Conservation (phyloP, 2,888 invertebrate genomes). For the Synergus japonicus region DNA sequence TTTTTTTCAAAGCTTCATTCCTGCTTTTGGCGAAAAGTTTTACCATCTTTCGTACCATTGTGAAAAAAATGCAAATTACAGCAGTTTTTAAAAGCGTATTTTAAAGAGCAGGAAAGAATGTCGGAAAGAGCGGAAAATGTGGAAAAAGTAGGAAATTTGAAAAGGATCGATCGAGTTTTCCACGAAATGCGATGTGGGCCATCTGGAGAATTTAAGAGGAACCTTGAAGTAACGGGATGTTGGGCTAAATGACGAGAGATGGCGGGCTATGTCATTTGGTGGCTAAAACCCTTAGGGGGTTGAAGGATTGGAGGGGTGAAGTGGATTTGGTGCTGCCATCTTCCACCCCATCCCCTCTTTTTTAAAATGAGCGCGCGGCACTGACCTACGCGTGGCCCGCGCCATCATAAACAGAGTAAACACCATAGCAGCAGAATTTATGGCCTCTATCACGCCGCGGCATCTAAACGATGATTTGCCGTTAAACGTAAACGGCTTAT, state of each 20-base stretch:
- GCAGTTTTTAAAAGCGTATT: too few species aligned
- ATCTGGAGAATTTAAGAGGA: constrained; percentile 66
- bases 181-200: constrained; percentile 61
- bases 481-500: constrained; percentile 74
- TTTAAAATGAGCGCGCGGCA: constrained; percentile 58
- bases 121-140: constrained; percentile 29
- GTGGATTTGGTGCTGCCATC: constrained; percentile 66
- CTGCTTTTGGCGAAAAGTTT: too few species aligned
- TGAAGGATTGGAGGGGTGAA: constrained; percentile 47
- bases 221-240: constrained; percentile 60
- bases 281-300: constrained; percentile 50
- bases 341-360: constrained; percentile 49
- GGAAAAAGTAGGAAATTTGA: constrained; percentile 31
- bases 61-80: neutral
- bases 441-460: constrained; percentile 73
- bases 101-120: too few species aligned
- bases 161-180: constrained; percentile 23
- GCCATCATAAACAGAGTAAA: constrained; percentile 63
- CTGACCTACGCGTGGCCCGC: constrained; percentile 73
- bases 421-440: constrained; percentile 69
- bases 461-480: constrained; percentile 76
- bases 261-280: constrained; percentile 64
- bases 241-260: constrained; percentile 66
- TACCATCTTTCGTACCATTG: too few species aligned
- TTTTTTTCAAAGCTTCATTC: too few species aligned